Evolutionary conservation across 2,888 invertebrate species (phyloP).

Genomic region (Pyralis farinalis): DNA sequence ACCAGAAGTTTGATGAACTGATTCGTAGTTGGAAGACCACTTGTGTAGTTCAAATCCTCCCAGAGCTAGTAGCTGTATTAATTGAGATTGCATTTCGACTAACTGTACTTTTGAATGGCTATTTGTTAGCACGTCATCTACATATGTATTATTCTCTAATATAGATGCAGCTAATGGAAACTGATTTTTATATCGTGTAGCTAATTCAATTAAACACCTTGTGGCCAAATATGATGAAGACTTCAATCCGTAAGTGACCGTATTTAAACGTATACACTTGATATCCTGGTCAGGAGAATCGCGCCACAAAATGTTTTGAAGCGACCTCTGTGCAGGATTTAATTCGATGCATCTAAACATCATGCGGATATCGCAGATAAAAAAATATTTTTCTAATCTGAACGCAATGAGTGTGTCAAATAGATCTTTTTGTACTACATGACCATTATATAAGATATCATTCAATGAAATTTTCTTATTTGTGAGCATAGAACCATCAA

Average conservation of each 20-base stretch:
- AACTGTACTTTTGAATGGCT: background rate
- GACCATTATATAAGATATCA: conserved; percentile 18
- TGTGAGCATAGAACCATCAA: conserved; percentile 21
- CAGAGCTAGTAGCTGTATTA: background rate
- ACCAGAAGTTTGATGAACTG: background rate
- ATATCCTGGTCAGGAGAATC: conserved; percentile 12
- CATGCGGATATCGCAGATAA: conserved; percentile 19
- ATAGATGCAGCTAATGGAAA: conserved; percentile 10
- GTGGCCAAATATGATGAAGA: conserved; percentile 12
- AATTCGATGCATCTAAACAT: conserved; percentile 17
- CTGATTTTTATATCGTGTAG: conserved; percentile 3
- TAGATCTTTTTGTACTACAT: conserved; percentile 18
- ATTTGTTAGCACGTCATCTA: conserved; percentile 7
- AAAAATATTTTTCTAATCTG: conserved; percentile 16
- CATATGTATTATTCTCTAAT: conserved; percentile 6
- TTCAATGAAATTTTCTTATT: conserved; percentile 15
- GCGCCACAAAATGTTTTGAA: conserved; percentile 17
- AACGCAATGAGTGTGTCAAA: conserved; percentile 22
- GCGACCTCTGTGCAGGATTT: background rate
- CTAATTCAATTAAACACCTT: conserved; percentile 15
- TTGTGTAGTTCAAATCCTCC: conserved; percentile 10
- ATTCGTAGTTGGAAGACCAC: conserved; percentile 10
- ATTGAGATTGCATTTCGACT: background rate
- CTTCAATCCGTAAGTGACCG: conserved; percentile 17
- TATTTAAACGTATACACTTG: conserved; percentile 14